phyloP scores from a whole-genome alignment of 2,797 vertebrate species.

The Huso huso region DNA sequence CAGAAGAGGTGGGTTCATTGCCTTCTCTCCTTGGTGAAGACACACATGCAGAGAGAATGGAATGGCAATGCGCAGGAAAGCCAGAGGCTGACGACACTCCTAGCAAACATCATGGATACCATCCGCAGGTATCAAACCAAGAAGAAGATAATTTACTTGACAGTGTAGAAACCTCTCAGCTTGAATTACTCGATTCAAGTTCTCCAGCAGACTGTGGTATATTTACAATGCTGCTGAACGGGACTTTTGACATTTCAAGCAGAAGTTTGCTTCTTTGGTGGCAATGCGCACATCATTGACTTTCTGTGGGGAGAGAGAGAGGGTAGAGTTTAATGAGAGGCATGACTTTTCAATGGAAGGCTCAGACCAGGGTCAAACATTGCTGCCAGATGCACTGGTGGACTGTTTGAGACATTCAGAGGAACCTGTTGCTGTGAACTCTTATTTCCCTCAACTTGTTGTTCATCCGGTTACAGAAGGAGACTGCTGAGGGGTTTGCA shows the following conservation, averaged over 20 bases:
- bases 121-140: conserved; percentile 50
- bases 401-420: conserved; percentile 37
- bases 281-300: conserved; percentile 12
- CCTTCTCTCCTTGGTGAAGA: conserved; percentile 26
- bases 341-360: conserved; percentile 15
- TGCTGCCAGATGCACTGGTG: conserved; percentile 44
- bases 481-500: conserved; percentile 11
- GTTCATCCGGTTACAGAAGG: conserved; percentile 7
- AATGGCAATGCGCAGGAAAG: neutral
- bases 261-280: conserved; percentile 14
- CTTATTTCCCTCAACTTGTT: conserved; percentile 56
- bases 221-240: conserved; percentile 25
- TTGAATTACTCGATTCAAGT: neutral
- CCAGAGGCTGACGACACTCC: neutral
- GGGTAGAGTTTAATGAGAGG: conserved; percentile 1
- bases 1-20: conserved; percentile 32
- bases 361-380: conserved; percentile 36
- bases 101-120: conserved; percentile 49
- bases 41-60: neutral
- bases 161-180: conserved; percentile 30
- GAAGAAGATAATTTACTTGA: conserved; percentile 10
- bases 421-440: conserved; percentile 22
- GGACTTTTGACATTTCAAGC: conserved; percentile 30
- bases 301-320: conserved; percentile 9
- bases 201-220: conserved; percentile 18